phyloP scores from a whole-genome alignment of 2,888 invertebrate species.

The Agrotis ipsilon region DNA sequence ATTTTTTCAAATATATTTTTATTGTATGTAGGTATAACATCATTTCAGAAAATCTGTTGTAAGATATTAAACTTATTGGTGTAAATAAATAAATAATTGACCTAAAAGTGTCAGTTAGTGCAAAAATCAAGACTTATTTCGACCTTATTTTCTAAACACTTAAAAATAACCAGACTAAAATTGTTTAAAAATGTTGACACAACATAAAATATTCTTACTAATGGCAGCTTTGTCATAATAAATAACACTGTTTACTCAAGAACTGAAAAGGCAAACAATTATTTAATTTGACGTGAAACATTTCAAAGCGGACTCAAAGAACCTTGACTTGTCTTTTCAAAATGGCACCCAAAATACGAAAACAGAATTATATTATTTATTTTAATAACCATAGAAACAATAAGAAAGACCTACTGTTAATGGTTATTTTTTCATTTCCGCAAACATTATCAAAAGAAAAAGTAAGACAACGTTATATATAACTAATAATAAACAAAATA shows the following conservation, averaged over 20 bases:
- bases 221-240: conserved; percentile 8
- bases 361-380: conserved; percentile 2
- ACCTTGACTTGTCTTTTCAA: conserved; percentile 15
- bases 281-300: conserved; percentile 15
- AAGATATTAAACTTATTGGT: too few species aligned
- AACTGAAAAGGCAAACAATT: conserved; percentile 17
- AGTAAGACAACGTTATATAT: conserved; percentile 14
- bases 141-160: neutral
- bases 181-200: conserved; percentile 11
- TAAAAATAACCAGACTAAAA: too few species aligned
- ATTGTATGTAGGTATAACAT: too few species aligned
- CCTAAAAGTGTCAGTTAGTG: too few species aligned
- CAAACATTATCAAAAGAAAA: conserved; percentile 21
- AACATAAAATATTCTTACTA: neutral
- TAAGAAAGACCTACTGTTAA: neutral
- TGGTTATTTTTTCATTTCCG: too few species aligned
- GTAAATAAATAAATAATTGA: too few species aligned
- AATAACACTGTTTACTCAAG: conserved; percentile 34
- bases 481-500: neutral
- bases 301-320: conserved; percentile 15
- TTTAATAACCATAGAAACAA: neutral
- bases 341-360: conserved; percentile 8
- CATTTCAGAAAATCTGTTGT: too few species aligned
- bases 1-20: too few species aligned
- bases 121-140: too few species aligned